A percentile compares a stretch with the other conserved stretches of the same genome.
phyloP scores from a whole-genome alignment of 1,140 invertebrate genomes.

The Drosophila burlai region DNA sequence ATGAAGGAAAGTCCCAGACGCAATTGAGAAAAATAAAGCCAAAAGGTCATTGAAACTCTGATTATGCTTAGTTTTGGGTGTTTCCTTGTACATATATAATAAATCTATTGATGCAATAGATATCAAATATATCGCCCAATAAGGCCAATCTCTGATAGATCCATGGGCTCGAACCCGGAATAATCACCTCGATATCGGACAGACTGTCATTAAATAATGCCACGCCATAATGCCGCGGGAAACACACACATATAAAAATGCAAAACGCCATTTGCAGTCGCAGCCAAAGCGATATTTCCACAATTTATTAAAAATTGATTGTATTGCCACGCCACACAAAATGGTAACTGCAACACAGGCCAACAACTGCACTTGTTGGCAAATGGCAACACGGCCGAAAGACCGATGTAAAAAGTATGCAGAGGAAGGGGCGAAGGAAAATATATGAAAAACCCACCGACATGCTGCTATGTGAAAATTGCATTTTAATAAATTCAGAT shows the following conservation, averaged over 20 bases:
- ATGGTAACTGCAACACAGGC: conserved; percentile 31
- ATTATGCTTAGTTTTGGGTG: neutral
- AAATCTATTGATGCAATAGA: neutral
- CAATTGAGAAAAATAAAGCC: conserved; percentile 22
- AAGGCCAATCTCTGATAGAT: conserved; percentile 1
- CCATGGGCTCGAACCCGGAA: conserved; percentile 29
- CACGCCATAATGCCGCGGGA: conserved; percentile 60
- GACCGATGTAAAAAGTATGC: conserved; percentile 26
- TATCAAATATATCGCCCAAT: neutral
- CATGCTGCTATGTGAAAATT: conserved; percentile 71
- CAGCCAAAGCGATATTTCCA: conserved; percentile 59
- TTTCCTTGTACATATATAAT: neutral
- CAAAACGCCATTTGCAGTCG: conserved; percentile 58
- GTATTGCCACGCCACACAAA: conserved; percentile 72
- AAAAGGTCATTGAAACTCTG: neutral
- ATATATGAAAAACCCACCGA: conserved; percentile 39
- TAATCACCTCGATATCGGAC: conserved; percentile 54
- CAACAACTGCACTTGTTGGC: conserved; percentile 66
- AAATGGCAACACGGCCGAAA: conserved; percentile 31
- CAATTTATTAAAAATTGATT: conserved; percentile 83
- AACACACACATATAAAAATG: conserved; percentile 58
- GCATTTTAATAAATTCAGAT: conserved; percentile 81
- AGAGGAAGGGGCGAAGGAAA: conserved; percentile 17
- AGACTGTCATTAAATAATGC: conserved; percentile 74
- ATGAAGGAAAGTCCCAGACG: conserved; percentile 56